Percentiles rank a stretch among this genome's conserved stretches.
Conservation (phyloP, 2,888 invertebrate species). For the Venustoraphidia nigricollis region DNA sequence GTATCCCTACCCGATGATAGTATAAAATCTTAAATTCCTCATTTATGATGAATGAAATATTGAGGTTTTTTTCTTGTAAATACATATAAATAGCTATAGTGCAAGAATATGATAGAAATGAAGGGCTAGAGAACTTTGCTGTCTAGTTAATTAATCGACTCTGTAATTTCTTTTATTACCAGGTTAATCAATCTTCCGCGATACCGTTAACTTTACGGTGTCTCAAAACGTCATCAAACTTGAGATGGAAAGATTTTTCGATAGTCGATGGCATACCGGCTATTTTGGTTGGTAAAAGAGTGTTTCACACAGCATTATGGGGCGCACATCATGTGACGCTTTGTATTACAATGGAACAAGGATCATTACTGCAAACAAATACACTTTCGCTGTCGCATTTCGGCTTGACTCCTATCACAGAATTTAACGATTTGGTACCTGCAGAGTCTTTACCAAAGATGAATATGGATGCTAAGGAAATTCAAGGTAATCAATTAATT, state of each 20-base stretch:
- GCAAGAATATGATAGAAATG: too few species aligned
- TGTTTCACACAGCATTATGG: conserved; percentile 67
- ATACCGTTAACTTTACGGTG: conserved; percentile 53
- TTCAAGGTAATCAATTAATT: conserved; percentile 38
- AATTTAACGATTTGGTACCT: conserved; percentile 67
- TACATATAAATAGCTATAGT: too few species aligned
- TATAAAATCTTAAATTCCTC: too few species aligned
- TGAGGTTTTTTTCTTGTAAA: too few species aligned
- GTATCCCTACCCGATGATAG: too few species aligned
- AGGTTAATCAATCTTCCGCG: conserved; percentile 54
- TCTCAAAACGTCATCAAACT: conserved; percentile 54
- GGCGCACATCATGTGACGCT: conserved; percentile 52
- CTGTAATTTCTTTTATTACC: conserved; percentile 12
- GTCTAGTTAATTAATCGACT: neutral
- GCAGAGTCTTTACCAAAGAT: conserved; percentile 41
- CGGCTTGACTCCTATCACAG: conserved; percentile 57
- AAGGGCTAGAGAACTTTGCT: too few species aligned
- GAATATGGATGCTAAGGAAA: conserved; percentile 41
- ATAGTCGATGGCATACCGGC: conserved; percentile 32
- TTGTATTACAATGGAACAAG: conserved; percentile 48
- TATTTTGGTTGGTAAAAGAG: conserved; percentile 43
- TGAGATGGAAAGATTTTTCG: conserved; percentile 59
- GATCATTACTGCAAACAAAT: conserved; percentile 35
- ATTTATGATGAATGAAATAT: too few species aligned
- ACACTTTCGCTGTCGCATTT: conserved; percentile 37